Evolutionary conservation across 53 echinoderm and acorn worm genomes (phyloP), one percentile per base, ranked within the genome.

Genomic region (Holothuria leucospilota): DNA sequence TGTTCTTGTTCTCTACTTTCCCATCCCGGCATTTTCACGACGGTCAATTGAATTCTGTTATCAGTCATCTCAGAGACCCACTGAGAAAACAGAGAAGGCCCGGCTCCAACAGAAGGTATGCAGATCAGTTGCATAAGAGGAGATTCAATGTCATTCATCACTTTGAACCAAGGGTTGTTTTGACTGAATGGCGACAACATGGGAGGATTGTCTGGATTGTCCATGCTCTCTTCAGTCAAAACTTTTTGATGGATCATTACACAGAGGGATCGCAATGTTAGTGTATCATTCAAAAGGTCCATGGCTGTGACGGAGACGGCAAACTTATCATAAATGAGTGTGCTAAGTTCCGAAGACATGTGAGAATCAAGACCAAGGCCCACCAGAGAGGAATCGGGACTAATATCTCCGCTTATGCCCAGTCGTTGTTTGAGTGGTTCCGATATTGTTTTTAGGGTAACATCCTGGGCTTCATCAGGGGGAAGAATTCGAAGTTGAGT

Each of bases 331-430:
- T 98, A 91, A 30, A 98, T 95, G 27, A 95, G 77, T 26, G 84
- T 78, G 70, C 99, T 98, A 13, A 98, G 82, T 62, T 98, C 99
- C 20, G 99, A 89, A 7, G 99, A 93, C 95, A 95, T 99, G 69
- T 93, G 99, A 12, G 99, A 99, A 78, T 99, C 95, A 21, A 95
- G 63, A 64, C 99, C 99, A 62, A 99, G 81, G 9, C 94, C 90
- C 65, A 95, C 80, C 56, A 92, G 93, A 13, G 99, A 90, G 21
- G 95, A 83, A 81, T 99, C 92, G 39, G 87, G 64, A 59, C 88
- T 85, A 25, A 99, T 81, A 25, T 90, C 94, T 53, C 81, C 93
- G 59, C 82, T 92, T 8, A 95, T 88, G 7, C 99, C 99, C 56
- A 99, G 93, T 30, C 93, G 88, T 84, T 99, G 90, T 20, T 87